phyloP scores from a whole-genome alignment of 2,888 invertebrate species.

The Lithophane socia region DNA sequence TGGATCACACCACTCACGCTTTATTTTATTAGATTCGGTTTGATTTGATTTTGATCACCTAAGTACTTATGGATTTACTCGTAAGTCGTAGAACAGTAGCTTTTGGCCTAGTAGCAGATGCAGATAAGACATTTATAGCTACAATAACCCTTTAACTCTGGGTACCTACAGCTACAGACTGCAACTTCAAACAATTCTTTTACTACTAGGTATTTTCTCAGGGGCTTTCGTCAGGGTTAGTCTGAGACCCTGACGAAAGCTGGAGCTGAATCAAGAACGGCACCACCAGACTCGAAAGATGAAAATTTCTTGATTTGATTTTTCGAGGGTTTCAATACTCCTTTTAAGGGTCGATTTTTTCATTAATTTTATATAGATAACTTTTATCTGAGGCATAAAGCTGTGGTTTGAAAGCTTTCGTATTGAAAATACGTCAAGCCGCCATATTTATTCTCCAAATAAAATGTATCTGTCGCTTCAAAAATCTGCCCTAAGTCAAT shows the following conservation, averaged over 20 bases:
- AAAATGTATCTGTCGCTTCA: too few species aligned
- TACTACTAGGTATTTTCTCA: background rate
- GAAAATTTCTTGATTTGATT: background rate
- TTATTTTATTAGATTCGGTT: background rate
- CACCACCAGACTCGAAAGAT: background rate
- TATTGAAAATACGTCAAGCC: too few species aligned
- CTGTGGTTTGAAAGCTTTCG: too few species aligned
- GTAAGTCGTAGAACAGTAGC: background rate
- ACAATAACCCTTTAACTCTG: too few species aligned
- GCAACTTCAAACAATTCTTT: background rate
- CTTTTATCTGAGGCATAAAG: too few species aligned
- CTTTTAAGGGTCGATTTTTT: too few species aligned
- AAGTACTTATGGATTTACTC: background rate
- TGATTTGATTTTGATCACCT: conserved; percentile 4
- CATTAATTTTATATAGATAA: too few species aligned
- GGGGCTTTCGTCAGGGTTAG: background rate
- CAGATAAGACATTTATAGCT: background rate
- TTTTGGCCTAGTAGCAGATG: background rate
- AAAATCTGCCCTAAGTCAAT: background rate
- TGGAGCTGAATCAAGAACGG: background rate
- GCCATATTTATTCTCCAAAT: too few species aligned
- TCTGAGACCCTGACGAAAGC: background rate
- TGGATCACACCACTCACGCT: background rate
- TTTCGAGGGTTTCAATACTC: too few species aligned
- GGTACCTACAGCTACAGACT: background rate